These are phyloP conservation scores for Bufotes viridis DNA, from an alignment of 2,797 vertebrate species.

Conservation along the genomic window DNA sequence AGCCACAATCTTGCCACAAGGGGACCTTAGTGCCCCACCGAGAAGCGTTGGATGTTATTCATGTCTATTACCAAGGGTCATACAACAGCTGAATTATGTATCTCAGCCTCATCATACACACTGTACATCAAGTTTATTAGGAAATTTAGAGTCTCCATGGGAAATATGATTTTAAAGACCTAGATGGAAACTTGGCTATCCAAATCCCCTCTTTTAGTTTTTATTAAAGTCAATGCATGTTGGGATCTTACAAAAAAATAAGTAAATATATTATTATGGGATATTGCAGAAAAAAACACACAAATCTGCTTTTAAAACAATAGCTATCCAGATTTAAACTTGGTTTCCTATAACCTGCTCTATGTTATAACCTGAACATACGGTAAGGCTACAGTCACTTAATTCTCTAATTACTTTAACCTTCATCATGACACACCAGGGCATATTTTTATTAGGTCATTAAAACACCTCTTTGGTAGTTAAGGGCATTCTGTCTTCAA, in stretches of 20 bases:
- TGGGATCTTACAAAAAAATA: background rate
- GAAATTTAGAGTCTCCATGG: background rate
- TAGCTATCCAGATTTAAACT: slow-evolving; percentile 25
- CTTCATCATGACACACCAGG: slow-evolving; percentile 64
- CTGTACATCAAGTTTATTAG: slow-evolving; percentile 14
- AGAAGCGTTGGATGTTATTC: background rate
- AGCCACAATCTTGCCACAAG: background rate
- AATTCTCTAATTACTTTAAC: slow-evolving; percentile 64
- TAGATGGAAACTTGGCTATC: background rate
- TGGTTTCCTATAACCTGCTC: slow-evolving; percentile 43
- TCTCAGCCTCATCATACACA: background rate
- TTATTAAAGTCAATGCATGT: background rate
- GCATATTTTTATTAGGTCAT: slow-evolving; percentile 63
- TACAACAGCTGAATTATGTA: background rate
- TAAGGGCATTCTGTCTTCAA: slow-evolving; percentile 63
- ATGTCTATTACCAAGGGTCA: background rate
- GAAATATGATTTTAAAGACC: background rate
- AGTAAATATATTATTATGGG: background rate
- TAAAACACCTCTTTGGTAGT: slow-evolving; percentile 64
- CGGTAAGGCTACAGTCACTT: slow-evolving; percentile 62
- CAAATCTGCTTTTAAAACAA: slow-evolving; percentile 17
- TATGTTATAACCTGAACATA: slow-evolving; percentile 59
- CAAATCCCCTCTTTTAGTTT: background rate
- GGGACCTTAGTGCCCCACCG: background rate
- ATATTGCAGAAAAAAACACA: background rate